Percentiles rank a stretch among this genome's conserved stretches.
These are phyloP conservation scores for Malacoctenus gilli DNA, from an alignment of 2,797 vertebrate species.

Conservation along the genomic window DNA sequence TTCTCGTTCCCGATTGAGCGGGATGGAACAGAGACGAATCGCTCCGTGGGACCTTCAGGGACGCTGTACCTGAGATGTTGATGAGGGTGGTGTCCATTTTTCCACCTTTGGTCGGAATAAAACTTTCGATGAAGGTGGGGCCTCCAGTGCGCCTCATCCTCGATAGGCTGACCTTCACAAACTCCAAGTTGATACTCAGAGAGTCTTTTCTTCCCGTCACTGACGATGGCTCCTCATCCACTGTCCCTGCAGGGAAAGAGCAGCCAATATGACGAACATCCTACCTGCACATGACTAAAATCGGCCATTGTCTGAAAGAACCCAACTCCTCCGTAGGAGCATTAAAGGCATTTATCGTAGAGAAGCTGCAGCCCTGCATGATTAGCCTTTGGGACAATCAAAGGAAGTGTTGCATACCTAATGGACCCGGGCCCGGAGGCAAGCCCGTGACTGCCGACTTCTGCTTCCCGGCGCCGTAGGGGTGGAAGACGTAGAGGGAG, in stretches of 20 bases:
- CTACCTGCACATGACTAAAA: no score
- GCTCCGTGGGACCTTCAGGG: background rate
- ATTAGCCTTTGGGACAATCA: conserved; percentile 7
- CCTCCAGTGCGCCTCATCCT: conserved; percentile 93
- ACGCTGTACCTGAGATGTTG: conserved; percentile 92
- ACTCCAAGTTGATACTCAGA: conserved; percentile 97
- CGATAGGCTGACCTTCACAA: conserved; percentile 97
- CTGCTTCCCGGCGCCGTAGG: conserved; percentile 97
- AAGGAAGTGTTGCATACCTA: conserved; percentile 52
- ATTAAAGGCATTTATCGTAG: background rate
- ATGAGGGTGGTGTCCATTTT: conserved; percentile 98
- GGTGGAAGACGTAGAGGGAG: conserved; percentile 97
- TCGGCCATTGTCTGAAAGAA: no score
- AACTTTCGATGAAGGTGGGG: conserved; percentile 92
- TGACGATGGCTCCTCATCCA: conserved; percentile 92
- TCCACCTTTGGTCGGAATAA: conserved; percentile 86
- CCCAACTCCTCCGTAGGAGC: background rate
- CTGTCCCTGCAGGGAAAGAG: no score
- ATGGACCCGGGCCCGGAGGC: conserved; percentile 81
- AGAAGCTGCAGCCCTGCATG: background rate
- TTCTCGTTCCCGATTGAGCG: no score
- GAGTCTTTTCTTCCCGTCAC: conserved; percentile 98
- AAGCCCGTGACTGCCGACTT: conserved; percentile 92
- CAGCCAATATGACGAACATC: no score
- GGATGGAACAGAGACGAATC: background rate